Conservation (phyloP, 2,888 invertebrate species). For the Proisotoma minuta region DNA sequence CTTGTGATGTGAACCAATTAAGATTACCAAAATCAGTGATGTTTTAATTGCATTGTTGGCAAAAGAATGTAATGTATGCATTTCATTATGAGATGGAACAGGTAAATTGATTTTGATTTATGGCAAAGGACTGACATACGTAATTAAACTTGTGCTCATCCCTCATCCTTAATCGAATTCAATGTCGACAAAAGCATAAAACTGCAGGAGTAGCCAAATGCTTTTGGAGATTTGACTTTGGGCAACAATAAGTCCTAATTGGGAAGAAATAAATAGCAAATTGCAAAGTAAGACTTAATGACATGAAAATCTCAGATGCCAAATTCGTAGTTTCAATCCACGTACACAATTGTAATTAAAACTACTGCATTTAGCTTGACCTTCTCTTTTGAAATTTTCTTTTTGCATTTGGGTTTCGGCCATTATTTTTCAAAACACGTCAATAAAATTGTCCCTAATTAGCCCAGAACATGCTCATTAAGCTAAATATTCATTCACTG, state of each 20-base stretch:
- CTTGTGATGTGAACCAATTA: not conserved
- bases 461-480: too few species aligned
- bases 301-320: too few species aligned
- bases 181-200: not conserved
- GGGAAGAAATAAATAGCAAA: slow-evolving; percentile 2
- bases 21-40: not conserved
- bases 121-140: not conserved
- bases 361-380: too few species aligned
- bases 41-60: not conserved
- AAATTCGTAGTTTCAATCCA: too few species aligned
- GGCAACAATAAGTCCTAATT: not conserved
- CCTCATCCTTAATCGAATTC: too few species aligned
- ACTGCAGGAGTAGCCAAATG: not conserved
- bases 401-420: too few species aligned
- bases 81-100: not conserved
- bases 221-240: not conserved
- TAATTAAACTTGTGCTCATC: not conserved
- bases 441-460: too few species aligned
- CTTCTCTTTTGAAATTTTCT: too few species aligned
- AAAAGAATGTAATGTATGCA: not conserved
- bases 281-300: not conserved
- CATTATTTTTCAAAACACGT: too few species aligned
- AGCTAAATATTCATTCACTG: too few species aligned
- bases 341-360: too few species aligned
- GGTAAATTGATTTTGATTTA: not conserved